Conservation (phyloP, 2,113 vertebrate genomes). For the Paramisgurnus dabryanus region DNA sequence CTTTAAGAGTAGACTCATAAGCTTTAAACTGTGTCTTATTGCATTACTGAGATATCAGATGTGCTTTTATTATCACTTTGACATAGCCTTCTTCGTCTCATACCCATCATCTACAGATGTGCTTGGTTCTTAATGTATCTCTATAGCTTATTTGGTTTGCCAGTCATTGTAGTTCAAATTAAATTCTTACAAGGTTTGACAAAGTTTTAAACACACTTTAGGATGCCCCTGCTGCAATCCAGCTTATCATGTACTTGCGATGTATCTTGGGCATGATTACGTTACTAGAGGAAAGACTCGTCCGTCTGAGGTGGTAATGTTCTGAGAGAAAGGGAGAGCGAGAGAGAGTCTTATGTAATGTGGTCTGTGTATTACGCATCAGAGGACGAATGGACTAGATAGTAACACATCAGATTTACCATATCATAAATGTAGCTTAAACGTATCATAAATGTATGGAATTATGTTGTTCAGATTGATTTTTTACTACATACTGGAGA, state of each 20-base stretch:
- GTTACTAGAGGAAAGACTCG: neutral
- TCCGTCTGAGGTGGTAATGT: conserved; percentile 1
- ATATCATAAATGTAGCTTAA: no score
- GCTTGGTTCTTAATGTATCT: conserved; percentile 1
- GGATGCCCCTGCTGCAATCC: conserved; percentile 4
- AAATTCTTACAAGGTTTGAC: conserved; percentile 29
- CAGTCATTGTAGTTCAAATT: neutral
- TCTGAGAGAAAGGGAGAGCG: neutral
- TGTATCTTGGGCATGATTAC: conserved; percentile 1
- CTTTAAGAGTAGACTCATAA: conserved; percentile 27
- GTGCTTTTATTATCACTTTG: conserved; percentile 32
- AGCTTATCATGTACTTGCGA: neutral
- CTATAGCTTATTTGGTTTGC: neutral
- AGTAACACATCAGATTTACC: no score
- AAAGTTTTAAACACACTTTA: conserved; percentile 12
- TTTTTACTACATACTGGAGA: no score
- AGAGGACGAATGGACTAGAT: no score
- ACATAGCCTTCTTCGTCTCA: conserved; percentile 15
- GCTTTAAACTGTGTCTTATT: conserved; percentile 17
- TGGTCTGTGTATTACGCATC: no score
- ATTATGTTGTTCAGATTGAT: no score
- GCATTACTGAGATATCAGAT: conserved; percentile 26
- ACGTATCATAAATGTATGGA: no score
- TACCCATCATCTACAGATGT: neutral
- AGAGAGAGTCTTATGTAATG: neutral